Evolutionary conservation across 1,140 invertebrate species (phyloP).

Genomic region (Melipona quadrifasciata): DNA sequence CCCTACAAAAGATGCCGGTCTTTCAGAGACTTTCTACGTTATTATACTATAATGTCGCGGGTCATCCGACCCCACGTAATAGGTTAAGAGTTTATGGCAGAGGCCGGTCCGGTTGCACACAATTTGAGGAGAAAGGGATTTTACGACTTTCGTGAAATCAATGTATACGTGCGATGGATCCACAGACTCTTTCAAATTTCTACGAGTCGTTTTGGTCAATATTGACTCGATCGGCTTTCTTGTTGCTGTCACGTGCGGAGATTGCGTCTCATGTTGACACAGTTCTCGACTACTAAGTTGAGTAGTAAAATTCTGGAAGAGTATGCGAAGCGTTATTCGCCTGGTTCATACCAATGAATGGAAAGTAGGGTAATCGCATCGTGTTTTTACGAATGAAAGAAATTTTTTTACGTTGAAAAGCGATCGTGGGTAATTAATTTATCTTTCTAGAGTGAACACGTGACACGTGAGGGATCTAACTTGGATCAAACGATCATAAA

Average conservation of each 20-base stretch:
- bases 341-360: neutral
- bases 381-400: neutral
- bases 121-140: conserved; percentile 53
- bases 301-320: neutral
- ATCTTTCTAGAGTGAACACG: neutral
- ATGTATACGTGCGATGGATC: conserved; percentile 6
- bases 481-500: neutral
- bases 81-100: conserved; percentile 73
- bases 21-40: conserved; percentile 70
- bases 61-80: conserved; percentile 70
- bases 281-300: neutral
- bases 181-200: neutral
- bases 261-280: neutral
- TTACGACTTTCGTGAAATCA: conserved; percentile 2
- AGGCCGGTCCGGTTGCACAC: conserved; percentile 36
- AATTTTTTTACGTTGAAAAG: neutral
- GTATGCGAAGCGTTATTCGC: neutral
- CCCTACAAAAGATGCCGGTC: conserved; percentile 31
- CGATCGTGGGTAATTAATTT: neutral
- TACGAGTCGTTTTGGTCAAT: neutral
- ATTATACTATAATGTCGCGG: conserved; percentile 62
- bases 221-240: neutral
- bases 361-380: neutral
- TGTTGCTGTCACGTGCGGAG: neutral
- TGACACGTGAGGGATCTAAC: neutral